These are phyloP conservation scores for Elgaria multicarinata DNA, from an alignment of 2,113 vertebrate genomes.

Conservation along the genomic window DNA sequence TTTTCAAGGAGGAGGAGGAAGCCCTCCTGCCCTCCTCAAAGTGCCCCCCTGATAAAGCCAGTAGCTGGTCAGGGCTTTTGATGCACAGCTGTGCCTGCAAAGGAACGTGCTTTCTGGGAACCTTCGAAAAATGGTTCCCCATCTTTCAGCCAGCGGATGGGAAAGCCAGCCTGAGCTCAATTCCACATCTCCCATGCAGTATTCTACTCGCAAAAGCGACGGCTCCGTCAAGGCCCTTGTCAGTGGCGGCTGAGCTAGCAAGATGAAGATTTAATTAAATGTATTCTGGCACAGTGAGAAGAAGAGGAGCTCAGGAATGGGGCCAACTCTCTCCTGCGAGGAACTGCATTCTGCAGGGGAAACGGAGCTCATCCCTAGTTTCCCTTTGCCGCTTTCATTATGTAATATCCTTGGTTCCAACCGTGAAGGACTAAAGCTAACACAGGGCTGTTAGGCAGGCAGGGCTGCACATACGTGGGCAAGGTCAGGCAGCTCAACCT, in stretches of 20 bases:
- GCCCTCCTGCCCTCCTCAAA: neutral
- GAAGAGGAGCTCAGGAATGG: neutral
- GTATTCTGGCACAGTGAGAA: neutral
- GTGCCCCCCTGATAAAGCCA: neutral
- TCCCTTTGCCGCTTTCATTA: neutral
- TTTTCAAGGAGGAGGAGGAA: neutral
- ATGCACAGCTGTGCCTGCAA: neutral
- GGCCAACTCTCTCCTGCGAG: neutral
- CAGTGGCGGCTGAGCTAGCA: neutral
- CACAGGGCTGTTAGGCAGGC: too few relatives aligned
- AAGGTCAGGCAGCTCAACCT: too few relatives aligned
- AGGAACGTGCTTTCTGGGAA: neutral
- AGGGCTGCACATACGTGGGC: too few relatives aligned
- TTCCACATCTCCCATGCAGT: neutral
- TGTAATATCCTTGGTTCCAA: neutral
- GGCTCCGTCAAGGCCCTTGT: neutral
- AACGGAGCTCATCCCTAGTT: neutral
- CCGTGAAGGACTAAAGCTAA: too few relatives aligned
- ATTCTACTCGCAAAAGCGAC: neutral
- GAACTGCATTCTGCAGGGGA: neutral
- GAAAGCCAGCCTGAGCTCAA: neutral
- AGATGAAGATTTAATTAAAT: slow-evolving; percentile 20
- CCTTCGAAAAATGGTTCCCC: too few relatives aligned
- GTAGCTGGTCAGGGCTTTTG: neutral
- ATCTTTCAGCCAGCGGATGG: neutral